phyloP scores from a whole-genome alignment of 2,888 invertebrate genomes.

The Scelioninae gen. 2 region DNA sequence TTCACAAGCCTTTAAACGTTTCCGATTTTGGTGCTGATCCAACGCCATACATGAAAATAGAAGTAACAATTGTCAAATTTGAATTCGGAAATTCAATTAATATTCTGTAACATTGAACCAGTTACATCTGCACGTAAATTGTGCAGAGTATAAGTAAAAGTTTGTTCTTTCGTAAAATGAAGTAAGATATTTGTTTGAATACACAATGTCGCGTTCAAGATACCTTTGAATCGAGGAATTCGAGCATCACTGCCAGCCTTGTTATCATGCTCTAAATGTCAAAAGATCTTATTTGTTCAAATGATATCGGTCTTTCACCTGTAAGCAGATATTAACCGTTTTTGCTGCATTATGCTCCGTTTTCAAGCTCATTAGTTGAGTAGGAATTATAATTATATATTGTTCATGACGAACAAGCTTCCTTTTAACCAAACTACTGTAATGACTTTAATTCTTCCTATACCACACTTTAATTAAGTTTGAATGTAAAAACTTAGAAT shows the following conservation, averaged over 20 bases:
- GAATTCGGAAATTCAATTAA: no score
- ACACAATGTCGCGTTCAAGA: neutral
- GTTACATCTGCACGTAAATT: no score
- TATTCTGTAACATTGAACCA: no score
- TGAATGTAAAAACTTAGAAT: no score
- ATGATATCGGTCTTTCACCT: constrained; percentile 21
- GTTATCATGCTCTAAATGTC: constrained; percentile 1
- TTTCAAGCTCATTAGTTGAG: constrained; percentile 51
- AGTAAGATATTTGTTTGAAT: no score
- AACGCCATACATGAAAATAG: no score
- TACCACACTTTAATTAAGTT: constrained; percentile 33
- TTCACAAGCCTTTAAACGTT: no score
- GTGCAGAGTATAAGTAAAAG: no score
- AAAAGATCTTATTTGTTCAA: constrained; percentile 15
- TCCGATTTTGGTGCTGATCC: no score
- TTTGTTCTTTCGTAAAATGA: no score
- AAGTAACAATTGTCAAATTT: no score
- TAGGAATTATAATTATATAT: constrained; percentile 54
- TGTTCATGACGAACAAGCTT: constrained; percentile 49
- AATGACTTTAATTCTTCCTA: constrained; percentile 39
- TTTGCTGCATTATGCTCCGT: constrained; percentile 41
- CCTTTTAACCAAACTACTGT: constrained; percentile 40
- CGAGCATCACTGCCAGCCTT: neutral
- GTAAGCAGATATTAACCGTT: constrained; percentile 51
- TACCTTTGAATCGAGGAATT: neutral